Evolutionary conservation across 1,140 invertebrate species (phyloP), one percentile per base, ranked within the genome.

Genomic region (Andrena cerasifolii): DNA sequence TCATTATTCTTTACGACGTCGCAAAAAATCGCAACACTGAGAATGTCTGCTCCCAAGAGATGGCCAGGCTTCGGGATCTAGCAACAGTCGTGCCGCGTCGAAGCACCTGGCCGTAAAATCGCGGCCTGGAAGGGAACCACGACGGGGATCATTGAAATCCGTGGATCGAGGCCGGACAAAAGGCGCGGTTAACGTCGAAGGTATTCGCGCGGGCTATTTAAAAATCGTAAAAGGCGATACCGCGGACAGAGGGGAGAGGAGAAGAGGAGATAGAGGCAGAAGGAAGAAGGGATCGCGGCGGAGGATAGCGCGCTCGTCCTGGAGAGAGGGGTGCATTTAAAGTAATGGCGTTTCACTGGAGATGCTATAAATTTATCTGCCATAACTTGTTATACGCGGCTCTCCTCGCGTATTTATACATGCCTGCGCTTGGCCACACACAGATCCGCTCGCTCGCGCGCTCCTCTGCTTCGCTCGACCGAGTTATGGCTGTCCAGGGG

Each of bases 311-410:
- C 71, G 26, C 77, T 82, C 56, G 65, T 36, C 36, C 14, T 53
- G 36, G 65, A 74, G 75, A 78, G 84, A 89, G 86, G 90, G 90
- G 81, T 90, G 91, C 91, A 89, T 93, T 93, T 92, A 92, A 92
- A 92, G 91, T 93, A 92, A 92, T 93, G 90, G 91, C 89, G 91
- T 92, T 93, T 92, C 91, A 91, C 89, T 90, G 91, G 90, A 93
- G 91, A 93, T 92, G 91, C 91, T 92, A 92, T 93, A 93, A 93
- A 93, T 92, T 93, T 92, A 93, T 93, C 91, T 91, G 91, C 91
- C 91, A 92, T 92, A 93, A 93, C 91, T 93, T 93, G 91, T 92
- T 92, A 92, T 92, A 91, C 88, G 92, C 87, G 87, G 89, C 90
- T 89, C 87, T 91, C 91, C 89, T 91, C 90, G 92, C 88, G 91